These are phyloP conservation scores for Tinea trinotella DNA, from an alignment of 2,888 invertebrate genomes.

Conservation along the genomic window DNA sequence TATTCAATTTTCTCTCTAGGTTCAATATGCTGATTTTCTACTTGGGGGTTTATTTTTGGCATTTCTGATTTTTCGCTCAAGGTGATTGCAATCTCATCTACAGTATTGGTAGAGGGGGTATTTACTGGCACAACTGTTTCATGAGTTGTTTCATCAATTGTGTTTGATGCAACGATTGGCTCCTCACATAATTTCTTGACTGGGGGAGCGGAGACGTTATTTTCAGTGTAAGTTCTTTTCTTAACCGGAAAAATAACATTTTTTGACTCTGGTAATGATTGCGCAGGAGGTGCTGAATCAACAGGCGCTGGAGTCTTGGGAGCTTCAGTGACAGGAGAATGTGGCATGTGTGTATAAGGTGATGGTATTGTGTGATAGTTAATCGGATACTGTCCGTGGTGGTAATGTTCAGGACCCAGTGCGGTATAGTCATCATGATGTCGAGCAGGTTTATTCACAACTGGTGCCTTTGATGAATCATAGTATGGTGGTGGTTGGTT, in stretches of 20 bases:
- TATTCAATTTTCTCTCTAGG: constrained; percentile 29
- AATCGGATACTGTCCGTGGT: neutral
- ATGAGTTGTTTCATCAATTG: constrained; percentile 35
- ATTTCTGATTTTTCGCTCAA: constrained; percentile 57
- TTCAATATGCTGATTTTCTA: constrained; percentile 32
- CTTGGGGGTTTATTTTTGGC: constrained; percentile 43
- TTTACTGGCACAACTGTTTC: constrained; percentile 34
- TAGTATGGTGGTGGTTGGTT: constrained; percentile 71
- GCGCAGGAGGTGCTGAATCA: constrained; percentile 35
- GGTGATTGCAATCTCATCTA: constrained; percentile 55
- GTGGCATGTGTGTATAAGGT: constrained; percentile 45
- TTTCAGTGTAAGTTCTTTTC: constrained; percentile 74
- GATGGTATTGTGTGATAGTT: constrained; percentile 25
- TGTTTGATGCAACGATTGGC: constrained; percentile 27
- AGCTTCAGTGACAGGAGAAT: constrained; percentile 25
- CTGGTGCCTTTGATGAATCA: constrained; percentile 69
- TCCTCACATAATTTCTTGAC: constrained; percentile 37
- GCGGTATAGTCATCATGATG: constrained; percentile 71
- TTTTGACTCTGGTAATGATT: constrained; percentile 41
- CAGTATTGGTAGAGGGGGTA: constrained; percentile 36
- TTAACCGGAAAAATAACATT: constrained; percentile 74
- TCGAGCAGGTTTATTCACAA: constrained; percentile 56
- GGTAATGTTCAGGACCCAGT: constrained; percentile 60
- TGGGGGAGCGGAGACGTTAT: constrained; percentile 38
- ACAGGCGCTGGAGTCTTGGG: constrained; percentile 30